These are phyloP conservation scores for Bibio marci DNA, from an alignment of 2,888 invertebrate species.

Conservation along the genomic window DNA sequence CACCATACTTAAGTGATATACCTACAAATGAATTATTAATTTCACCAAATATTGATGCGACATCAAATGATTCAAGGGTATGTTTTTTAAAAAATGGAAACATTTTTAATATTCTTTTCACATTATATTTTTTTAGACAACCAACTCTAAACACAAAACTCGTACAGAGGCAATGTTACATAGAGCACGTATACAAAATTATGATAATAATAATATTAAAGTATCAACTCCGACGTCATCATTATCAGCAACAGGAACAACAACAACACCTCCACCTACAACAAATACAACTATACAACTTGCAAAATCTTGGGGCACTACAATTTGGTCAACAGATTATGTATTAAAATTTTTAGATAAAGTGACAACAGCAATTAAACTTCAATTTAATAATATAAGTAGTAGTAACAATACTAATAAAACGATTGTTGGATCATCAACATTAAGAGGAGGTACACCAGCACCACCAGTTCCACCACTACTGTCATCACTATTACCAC, in stretches of 20 bases:
- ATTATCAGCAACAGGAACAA: constrained; percentile 17
- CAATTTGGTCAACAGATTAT: constrained; percentile 38
- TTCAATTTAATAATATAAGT: constrained; percentile 6
- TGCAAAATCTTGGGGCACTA: constrained; percentile 32
- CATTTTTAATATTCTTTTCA: background rate
- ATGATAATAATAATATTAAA: constrained; percentile 5
- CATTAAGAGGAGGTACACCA: background rate
- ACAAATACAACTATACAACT: constrained; percentile 25
- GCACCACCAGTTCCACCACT: background rate
- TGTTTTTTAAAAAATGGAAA: background rate
- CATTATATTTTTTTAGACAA: constrained; percentile 5
- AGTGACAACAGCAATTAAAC: constrained; percentile 36
- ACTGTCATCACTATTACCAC: no score
- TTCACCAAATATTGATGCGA: constrained; percentile 2
- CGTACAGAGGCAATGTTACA: constrained; percentile 71
- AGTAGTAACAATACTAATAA: constrained; percentile 1
- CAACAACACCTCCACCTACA: constrained; percentile 17
- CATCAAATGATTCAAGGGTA: constrained; percentile 9
- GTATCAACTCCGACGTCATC: background rate
- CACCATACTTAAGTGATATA: constrained; percentile 11
- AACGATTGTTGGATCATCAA: constrained; percentile 14
- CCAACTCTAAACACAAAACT: constrained; percentile 18
- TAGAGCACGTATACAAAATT: constrained; percentile 35
- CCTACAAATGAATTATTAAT: constrained; percentile 1
- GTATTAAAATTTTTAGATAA: constrained; percentile 48